phyloP scores from a whole-genome alignment of 2,113 vertebrate species.

The Campylorhamphus procurvoides region DNA sequence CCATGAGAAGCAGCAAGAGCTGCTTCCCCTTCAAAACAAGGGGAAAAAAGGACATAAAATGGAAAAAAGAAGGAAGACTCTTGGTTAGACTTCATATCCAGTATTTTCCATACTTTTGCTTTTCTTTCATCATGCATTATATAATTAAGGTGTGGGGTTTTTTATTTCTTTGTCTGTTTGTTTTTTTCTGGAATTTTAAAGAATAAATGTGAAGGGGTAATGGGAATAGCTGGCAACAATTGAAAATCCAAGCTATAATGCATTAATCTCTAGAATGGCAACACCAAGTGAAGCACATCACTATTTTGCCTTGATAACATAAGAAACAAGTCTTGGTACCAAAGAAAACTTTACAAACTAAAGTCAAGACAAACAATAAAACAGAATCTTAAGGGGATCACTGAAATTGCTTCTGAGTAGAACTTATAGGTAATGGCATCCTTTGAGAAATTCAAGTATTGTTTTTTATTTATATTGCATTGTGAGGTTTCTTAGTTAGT shows the following conservation, averaged over 20 bases:
- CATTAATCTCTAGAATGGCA: neutral
- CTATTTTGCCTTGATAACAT: neutral
- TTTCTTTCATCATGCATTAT: neutral
- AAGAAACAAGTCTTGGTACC: neutral
- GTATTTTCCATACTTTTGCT: neutral
- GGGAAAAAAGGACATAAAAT: accelerated
- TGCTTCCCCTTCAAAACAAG: neutral
- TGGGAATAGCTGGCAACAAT: neutral
- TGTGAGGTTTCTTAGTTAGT: accelerated
- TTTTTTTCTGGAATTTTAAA: neutral
- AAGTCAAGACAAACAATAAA: neutral
- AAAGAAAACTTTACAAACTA: neutral
- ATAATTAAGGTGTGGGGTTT: neutral
- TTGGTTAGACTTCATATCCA: neutral
- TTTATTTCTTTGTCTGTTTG: neutral
- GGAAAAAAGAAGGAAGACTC: neutral
- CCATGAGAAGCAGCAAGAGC: neutral
- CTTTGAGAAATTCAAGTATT: neutral
- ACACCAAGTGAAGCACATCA: neutral
- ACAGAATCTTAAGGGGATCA: neutral
- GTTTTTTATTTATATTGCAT: neutral
- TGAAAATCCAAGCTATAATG: neutral
- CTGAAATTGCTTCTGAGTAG: neutral
- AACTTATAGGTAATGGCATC: neutral
- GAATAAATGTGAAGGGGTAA: neutral